Percentiles rank a stretch among this genome's conserved stretches.
phyloP scores from a whole-genome alignment of 2,113 vertebrate species.

The Lophochroa leadbeateri region DNA sequence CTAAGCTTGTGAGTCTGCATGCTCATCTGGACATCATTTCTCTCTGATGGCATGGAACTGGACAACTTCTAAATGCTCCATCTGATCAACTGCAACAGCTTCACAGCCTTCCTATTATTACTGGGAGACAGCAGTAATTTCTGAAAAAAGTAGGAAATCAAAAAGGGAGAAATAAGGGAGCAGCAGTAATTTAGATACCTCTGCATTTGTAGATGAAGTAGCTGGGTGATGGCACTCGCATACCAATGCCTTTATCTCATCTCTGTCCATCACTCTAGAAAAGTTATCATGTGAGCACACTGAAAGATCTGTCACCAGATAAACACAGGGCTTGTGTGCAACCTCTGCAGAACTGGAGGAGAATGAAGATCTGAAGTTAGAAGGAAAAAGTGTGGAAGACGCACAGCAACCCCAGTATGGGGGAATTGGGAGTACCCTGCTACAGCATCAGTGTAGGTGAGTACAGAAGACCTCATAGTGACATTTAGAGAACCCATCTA shows the following conservation, averaged over 20 bases:
- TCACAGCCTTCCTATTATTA: not conserved
- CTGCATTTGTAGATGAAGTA: not conserved
- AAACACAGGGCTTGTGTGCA: not conserved
- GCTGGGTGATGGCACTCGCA: not conserved
- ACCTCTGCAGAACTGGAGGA: not conserved
- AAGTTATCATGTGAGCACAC: not conserved
- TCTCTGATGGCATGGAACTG: not conserved
- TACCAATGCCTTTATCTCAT: slow-evolving; percentile 2
- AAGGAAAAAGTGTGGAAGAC: not conserved
- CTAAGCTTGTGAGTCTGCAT: not conserved
- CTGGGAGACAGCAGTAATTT: not conserved
- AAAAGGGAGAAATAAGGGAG: not conserved
- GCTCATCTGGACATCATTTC: not conserved
- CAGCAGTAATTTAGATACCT: not conserved
- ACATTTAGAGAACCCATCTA: not conserved
- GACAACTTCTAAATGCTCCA: not conserved
- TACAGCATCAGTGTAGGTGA: not conserved
- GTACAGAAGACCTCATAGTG: not conserved
- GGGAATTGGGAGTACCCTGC: not conserved
- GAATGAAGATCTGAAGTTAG: not conserved
- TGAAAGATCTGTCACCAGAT: not conserved
- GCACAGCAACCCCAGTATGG: not conserved
- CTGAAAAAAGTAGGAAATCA: not conserved
- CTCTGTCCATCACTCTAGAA: not conserved
- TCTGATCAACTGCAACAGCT: not conserved